Evolutionary conservation across 1,140 invertebrate genomes (phyloP).

Genomic region (Macrotrachela quadricornifera): DNA sequence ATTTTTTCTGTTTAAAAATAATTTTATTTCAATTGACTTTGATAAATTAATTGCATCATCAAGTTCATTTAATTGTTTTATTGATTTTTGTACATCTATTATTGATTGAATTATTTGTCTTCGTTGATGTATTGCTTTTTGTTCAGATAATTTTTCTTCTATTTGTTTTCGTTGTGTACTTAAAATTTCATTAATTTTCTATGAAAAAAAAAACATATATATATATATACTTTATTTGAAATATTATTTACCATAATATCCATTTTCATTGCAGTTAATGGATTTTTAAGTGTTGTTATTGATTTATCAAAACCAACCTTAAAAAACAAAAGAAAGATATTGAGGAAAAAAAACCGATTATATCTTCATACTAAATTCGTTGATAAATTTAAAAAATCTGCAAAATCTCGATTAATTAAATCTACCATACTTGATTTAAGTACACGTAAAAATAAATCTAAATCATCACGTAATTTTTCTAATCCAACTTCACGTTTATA

Average conservation of each 20-base stretch:
- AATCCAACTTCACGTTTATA: conserved; percentile 55
- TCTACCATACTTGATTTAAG: conserved; percentile 77
- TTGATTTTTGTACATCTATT: too few relatives aligned
- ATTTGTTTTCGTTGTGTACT: not conserved
- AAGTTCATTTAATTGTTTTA: too few relatives aligned
- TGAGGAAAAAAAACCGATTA: too few relatives aligned
- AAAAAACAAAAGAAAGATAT: not conserved
- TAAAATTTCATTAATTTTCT: too few relatives aligned
- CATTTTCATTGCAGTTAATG: conserved; percentile 51
- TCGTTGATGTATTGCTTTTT: not conserved
- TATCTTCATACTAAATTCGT: conserved; percentile 49
- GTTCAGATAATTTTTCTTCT: not conserved
- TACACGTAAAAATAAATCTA: conserved; percentile 66
- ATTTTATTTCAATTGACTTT: too few relatives aligned
- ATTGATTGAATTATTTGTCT: not conserved
- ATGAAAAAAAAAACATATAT: too few relatives aligned
- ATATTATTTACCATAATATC: conserved; percentile 42
- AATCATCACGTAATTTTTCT: conserved; percentile 66
- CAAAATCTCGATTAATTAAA: conserved; percentile 86
- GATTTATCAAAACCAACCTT: conserved; percentile 59
- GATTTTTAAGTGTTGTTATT: conserved; percentile 51
- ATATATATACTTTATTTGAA: not conserved
- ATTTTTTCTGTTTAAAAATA: too few relatives aligned
- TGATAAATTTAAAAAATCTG: conserved; percentile 83
- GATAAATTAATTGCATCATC: too few relatives aligned